Conservation (phyloP, 1,140 invertebrate genomes). For the Drosophila bocqueti region DNA sequence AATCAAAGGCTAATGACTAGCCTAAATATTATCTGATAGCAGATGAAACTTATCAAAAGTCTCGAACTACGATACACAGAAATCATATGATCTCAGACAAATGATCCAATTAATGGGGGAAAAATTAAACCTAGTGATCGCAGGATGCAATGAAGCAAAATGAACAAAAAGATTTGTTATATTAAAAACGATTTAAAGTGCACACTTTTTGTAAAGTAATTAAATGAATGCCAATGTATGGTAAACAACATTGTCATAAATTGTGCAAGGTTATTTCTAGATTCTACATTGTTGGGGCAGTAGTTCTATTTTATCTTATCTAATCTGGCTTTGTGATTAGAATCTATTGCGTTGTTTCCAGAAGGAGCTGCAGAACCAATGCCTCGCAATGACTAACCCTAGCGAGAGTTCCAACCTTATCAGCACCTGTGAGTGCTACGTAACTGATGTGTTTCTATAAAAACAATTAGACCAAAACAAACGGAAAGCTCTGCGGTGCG, state of each 20-base stretch:
- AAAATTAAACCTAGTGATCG: not conserved
- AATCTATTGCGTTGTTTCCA: slow-evolving; percentile 44
- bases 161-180: no score
- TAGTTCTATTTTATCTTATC: slow-evolving; percentile 23
- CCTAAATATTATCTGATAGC: not conserved
- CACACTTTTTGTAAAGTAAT: not conserved
- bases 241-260: slow-evolving; percentile 27
- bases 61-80: not conserved
- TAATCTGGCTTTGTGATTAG: slow-evolving; percentile 6
- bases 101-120: not conserved
- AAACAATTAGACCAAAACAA: slow-evolving; percentile 47
- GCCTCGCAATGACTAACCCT: slow-evolving; percentile 31
- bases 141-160: not conserved
- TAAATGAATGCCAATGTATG: slow-evolving; percentile 2
- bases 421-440: slow-evolving; percentile 15
- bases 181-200: not conserved
- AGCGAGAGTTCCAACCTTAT: slow-evolving; percentile 36
- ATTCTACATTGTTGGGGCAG: slow-evolving; percentile 23
- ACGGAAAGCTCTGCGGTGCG: slow-evolving; percentile 32
- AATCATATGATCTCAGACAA: not conserved
- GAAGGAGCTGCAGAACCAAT: slow-evolving; percentile 7
- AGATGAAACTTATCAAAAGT: not conserved
- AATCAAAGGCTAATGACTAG: not conserved
- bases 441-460: slow-evolving; percentile 38
- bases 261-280: slow-evolving; percentile 36